Conservation (phyloP, 2,888 invertebrate genomes). For the Drosophila hamatofila region DNA sequence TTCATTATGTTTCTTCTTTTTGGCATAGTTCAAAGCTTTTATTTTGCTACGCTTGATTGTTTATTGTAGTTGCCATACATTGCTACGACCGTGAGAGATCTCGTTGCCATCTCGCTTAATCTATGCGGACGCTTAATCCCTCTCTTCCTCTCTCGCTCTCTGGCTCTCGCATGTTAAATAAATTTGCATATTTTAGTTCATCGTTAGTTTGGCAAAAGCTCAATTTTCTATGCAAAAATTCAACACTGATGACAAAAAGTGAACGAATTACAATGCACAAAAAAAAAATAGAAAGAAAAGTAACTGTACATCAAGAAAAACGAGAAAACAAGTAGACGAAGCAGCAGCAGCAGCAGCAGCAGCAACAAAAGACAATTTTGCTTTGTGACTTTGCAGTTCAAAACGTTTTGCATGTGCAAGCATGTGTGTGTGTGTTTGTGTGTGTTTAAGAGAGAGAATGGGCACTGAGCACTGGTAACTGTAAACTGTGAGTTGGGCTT, state of each 20-base stretch:
- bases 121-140: slow-evolving; percentile 9
- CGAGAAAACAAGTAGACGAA: slow-evolving; percentile 18
- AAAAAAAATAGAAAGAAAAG: slow-evolving; percentile 4
- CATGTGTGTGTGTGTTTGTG: slow-evolving; percentile 1
- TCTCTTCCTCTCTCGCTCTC: slow-evolving; percentile 25
- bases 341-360: slow-evolving; percentile 9
- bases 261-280: slow-evolving; percentile 66
- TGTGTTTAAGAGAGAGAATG: not conserved
- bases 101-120: slow-evolving; percentile 19
- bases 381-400: slow-evolving; percentile 55
- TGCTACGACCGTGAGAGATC: slow-evolving; percentile 5
- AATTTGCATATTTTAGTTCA: slow-evolving; percentile 77
- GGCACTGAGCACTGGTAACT: slow-evolving; percentile 1
- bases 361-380: slow-evolving; percentile 54
- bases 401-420: slow-evolving; percentile 45
- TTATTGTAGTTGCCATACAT: slow-evolving; percentile 49
- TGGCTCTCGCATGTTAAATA: slow-evolving; percentile 73
- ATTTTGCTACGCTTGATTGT: slow-evolving; percentile 46
- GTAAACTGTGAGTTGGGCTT: slow-evolving; percentile 1
- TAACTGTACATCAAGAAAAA: slow-evolving; percentile 14
- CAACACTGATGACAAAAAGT: slow-evolving; percentile 68
- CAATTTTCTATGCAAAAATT: slow-evolving; percentile 77
- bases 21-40: slow-evolving; percentile 20
- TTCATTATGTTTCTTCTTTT: slow-evolving; percentile 1
- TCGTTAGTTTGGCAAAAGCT: slow-evolving; percentile 82